These are phyloP conservation scores for Charaxes varanes DNA, from an alignment of 1,140 invertebrate genomes.

Conservation along the genomic window DNA sequence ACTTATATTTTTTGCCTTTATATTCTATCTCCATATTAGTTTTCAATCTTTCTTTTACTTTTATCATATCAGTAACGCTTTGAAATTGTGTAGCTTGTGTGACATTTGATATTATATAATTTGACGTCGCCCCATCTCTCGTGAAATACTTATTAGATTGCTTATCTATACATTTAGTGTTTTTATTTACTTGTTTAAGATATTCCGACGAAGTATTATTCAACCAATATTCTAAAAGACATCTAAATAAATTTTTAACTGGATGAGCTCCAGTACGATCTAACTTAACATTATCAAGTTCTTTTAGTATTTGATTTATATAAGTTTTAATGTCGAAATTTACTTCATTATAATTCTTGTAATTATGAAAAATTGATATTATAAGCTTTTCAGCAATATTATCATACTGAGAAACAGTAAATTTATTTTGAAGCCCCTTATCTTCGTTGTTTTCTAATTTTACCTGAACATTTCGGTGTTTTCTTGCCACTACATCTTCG, in stretches of 20 bases:
- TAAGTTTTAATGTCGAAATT: slow-evolving; percentile 26
- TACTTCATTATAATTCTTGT: slow-evolving; percentile 11
- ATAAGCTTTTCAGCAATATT: slow-evolving; percentile 45
- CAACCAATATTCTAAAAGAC: slow-evolving; percentile 51
- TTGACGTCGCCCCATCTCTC: slow-evolving; percentile 42
- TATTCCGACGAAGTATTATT: slow-evolving; percentile 27
- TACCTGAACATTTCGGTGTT: slow-evolving; percentile 20
- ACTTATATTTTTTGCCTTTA: slow-evolving; percentile 15
- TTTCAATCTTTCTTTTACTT: slow-evolving; percentile 16
- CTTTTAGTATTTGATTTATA: slow-evolving; percentile 39
- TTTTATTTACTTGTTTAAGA: slow-evolving; percentile 27
- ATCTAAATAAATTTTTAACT: slow-evolving; percentile 44
- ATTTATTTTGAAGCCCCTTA: slow-evolving; percentile 27
- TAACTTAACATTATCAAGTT: slow-evolving; percentile 39
- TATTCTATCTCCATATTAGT: slow-evolving; percentile 8
- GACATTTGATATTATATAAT: slow-evolving; percentile 21
- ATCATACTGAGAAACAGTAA: slow-evolving; percentile 33
- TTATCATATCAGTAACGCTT: slow-evolving; percentile 23
- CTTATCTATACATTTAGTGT: slow-evolving; percentile 32
- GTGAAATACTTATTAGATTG: slow-evolving; percentile 42
- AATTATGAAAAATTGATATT: slow-evolving; percentile 31
- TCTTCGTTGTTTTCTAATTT: slow-evolving; percentile 16
- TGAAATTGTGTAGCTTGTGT: slow-evolving; percentile 41
- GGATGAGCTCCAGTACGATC: slow-evolving; percentile 30
- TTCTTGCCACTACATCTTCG: slow-evolving; percentile 5